A percentile compares a stretch with the other conserved stretches of the same genome.
Conservation (phyloP, 35 echinoderm and acorn worm species). For the Heliocidaris erythrogramma region DNA sequence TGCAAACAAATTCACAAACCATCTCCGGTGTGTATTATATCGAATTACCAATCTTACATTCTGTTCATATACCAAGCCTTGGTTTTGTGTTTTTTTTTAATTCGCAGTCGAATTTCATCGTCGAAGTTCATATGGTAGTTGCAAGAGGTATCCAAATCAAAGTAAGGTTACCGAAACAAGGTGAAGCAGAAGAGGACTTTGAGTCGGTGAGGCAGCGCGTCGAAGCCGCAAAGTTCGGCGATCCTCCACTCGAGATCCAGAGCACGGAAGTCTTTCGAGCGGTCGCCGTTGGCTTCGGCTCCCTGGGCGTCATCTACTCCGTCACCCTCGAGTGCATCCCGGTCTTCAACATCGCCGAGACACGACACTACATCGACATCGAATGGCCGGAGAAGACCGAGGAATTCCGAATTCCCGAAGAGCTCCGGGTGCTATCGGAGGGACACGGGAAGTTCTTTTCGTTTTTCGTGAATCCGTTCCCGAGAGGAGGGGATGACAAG, state of each 20-base stretch:
- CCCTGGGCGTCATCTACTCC: constrained; percentile 86
- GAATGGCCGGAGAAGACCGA: constrained; percentile 72
- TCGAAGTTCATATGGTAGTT: constrained; percentile 79
- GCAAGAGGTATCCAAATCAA: constrained; percentile 80
- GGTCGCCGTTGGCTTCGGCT: constrained; percentile 89
- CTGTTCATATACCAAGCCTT: background rate
- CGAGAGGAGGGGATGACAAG: constrained; percentile 66
- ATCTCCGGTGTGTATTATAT: too few relatives aligned
- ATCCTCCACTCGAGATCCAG: constrained; percentile 63
- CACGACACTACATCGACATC: constrained; percentile 75
- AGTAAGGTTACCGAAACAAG: constrained; percentile 62
- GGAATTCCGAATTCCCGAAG: constrained; percentile 62
- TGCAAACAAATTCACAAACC: too few relatives aligned
- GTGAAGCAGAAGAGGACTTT: constrained; percentile 82
- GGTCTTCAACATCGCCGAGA: constrained; percentile 81
- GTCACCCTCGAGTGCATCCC: constrained; percentile 81
- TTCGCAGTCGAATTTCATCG: constrained; percentile 83
- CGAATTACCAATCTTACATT: background rate
- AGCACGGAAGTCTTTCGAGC: constrained; percentile 90
- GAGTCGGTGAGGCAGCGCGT: constrained; percentile 71
- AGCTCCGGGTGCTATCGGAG: constrained; percentile 65
- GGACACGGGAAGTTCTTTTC: constrained; percentile 93
- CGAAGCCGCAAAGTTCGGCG: constrained; percentile 76
- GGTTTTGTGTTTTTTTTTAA: background rate
- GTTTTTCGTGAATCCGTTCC: constrained; percentile 89